Evolutionary conservation across 2,797 vertebrate species (phyloP).

Genomic region (Aldrovandia affinis): DNA sequence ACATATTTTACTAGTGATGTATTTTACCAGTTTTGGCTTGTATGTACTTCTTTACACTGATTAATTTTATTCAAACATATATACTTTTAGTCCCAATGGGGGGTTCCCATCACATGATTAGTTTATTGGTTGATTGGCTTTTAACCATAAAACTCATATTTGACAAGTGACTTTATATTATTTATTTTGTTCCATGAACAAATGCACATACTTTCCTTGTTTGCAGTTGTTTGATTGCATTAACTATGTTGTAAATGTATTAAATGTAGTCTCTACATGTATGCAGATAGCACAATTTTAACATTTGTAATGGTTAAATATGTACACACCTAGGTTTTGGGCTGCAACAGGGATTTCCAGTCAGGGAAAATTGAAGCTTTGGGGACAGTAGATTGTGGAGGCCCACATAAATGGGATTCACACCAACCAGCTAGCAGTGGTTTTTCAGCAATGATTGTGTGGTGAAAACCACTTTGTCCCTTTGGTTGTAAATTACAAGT

Average conservation of each 20-base stretch:
- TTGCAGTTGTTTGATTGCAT: too few relatives aligned
- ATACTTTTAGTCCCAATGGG: too few relatives aligned
- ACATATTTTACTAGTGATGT: conserved; percentile 35
- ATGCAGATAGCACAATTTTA: not conserved
- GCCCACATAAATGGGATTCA: conserved; percentile 1
- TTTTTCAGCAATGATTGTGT: conserved; percentile 39
- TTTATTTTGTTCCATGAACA: too few relatives aligned
- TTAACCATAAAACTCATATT: too few relatives aligned
- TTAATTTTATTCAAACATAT: not conserved
- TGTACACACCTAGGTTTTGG: conserved; percentile 16
- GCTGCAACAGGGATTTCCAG: not conserved
- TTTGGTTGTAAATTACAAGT: conserved; percentile 21
- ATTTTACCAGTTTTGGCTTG: not conserved
- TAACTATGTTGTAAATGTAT: too few relatives aligned
- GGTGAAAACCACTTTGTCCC: conserved; percentile 43
- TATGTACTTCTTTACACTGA: not conserved
- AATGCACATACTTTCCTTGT: too few relatives aligned
- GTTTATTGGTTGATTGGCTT: too few relatives aligned
- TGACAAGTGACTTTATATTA: too few relatives aligned
- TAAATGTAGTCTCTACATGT: not conserved
- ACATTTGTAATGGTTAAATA: not conserved
- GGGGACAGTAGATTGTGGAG: not conserved
- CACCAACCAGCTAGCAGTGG: conserved; percentile 25
- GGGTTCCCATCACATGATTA: too few relatives aligned
- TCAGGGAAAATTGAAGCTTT: not conserved